Conservation (phyloP, 2,888 invertebrate species). For the Subacronicta megacephala region DNA sequence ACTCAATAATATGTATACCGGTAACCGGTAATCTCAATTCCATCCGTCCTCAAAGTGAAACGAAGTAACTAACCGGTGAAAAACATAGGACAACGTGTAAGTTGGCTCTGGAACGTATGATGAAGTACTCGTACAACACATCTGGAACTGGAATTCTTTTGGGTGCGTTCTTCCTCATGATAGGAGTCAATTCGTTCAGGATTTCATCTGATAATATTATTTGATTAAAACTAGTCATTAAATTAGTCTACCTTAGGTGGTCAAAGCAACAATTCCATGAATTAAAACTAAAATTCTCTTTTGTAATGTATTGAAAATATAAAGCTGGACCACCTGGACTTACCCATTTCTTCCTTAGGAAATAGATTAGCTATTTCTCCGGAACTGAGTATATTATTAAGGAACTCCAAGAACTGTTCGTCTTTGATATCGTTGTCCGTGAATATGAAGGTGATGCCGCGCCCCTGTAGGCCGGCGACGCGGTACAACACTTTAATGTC, state of each 20-base stretch:
- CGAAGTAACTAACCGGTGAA: slow-evolving; percentile 92
- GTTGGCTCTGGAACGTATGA: slow-evolving; percentile 94
- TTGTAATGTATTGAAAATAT: too few species aligned
- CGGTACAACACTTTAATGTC: slow-evolving; percentile 95
- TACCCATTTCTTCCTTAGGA: slow-evolving; percentile 95
- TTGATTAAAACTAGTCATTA: too few species aligned
- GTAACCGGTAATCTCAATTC: too few species aligned
- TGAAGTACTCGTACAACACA: slow-evolving; percentile 96
- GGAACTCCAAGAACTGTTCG: slow-evolving; percentile 95
- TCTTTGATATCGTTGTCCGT: slow-evolving; percentile 98
- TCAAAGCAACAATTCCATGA: too few species aligned
- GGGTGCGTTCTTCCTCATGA: slow-evolving; percentile 95
- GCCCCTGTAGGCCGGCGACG: slow-evolving; percentile 93
- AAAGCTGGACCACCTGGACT: too few species aligned
- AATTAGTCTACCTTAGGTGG: too few species aligned
- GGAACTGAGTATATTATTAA: slow-evolving; percentile 96
- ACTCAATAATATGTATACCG: too few species aligned
- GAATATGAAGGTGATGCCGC: slow-evolving; percentile 95
- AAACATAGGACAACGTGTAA: slow-evolving; percentile 96
- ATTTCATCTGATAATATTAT: slow-evolving; percentile 93
- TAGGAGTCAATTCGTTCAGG: slow-evolving; percentile 92
- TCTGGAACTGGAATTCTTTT: slow-evolving; percentile 94
- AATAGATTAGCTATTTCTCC: slow-evolving; percentile 97
- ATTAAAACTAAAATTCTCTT: neutral
- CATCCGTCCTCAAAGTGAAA: too few species aligned